A percentile compares a stretch with the other conserved stretches of the same genome.
phyloP scores from a whole-genome alignment of 2,888 invertebrate species.

The Heteromurus nitidus region DNA sequence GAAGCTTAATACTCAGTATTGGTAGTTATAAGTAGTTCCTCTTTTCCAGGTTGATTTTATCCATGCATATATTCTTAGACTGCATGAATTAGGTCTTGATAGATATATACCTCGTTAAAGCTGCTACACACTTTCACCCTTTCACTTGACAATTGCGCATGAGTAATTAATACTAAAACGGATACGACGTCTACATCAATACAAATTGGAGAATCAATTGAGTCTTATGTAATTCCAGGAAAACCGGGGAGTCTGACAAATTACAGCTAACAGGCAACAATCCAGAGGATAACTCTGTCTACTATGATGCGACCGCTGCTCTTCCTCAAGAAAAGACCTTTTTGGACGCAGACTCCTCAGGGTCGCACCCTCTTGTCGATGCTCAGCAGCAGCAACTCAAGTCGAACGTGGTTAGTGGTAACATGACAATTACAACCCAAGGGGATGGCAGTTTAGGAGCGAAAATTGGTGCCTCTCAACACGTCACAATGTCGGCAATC shows the following conservation, averaged over 20 bases:
- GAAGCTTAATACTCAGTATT: too few species aligned
- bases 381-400: slow-evolving; percentile 52
- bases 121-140: too few species aligned
- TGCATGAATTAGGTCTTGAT: too few species aligned
- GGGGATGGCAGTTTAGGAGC: slow-evolving; percentile 48
- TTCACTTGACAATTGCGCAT: not conserved
- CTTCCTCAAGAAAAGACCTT: slow-evolving; percentile 67
- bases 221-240: slow-evolving; percentile 11
- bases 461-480: slow-evolving; percentile 61
- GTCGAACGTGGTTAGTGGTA: slow-evolving; percentile 51
- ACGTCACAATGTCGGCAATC: not conserved
- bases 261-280: slow-evolving; percentile 56
- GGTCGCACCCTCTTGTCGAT: slow-evolving; percentile 69
- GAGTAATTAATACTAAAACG: too few species aligned
- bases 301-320: slow-evolving; percentile 72
- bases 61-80: too few species aligned
- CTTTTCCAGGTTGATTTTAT: too few species aligned
- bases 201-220: too few species aligned
- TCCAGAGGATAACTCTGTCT: slow-evolving; percentile 72
- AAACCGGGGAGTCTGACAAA: slow-evolving; percentile 54
- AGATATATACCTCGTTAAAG: too few species aligned
- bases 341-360: slow-evolving; percentile 70
- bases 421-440: slow-evolving; percentile 50
- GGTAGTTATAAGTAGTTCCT: too few species aligned
- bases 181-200: too few species aligned